Evolutionary conservation across 1,140 invertebrate species (phyloP).

Genomic region (Leptinotarsa defecta): DNA sequence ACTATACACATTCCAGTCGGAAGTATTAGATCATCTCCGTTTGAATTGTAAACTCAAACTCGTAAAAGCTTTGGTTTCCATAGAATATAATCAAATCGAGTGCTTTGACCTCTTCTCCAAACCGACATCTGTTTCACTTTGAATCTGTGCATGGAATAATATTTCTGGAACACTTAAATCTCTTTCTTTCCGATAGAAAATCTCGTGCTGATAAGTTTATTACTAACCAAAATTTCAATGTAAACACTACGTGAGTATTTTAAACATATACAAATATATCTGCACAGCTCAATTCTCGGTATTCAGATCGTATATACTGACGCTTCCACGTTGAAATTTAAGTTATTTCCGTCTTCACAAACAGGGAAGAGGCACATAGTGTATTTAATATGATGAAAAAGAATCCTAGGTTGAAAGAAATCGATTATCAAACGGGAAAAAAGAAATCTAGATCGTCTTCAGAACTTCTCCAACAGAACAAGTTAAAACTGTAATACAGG

Average conservation of each 20-base stretch:
- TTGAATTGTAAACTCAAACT: too few relatives aligned
- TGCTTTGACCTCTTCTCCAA: neutral
- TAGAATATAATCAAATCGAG: neutral
- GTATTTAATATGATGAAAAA: too few relatives aligned
- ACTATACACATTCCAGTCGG: too few relatives aligned
- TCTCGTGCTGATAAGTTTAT: neutral
- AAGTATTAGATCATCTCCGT: too few relatives aligned
- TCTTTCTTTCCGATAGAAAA: neutral
- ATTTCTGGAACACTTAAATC: neutral
- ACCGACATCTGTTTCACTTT: constrained; percentile 8
- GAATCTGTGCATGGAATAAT: neutral
- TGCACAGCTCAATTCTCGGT: neutral
- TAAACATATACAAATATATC: constrained; percentile 5
- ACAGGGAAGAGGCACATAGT: neutral
- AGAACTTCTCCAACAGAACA: too few relatives aligned
- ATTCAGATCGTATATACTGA: neutral
- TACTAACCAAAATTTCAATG: neutral
- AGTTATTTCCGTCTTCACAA: constrained; percentile 3
- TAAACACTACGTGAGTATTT: neutral
- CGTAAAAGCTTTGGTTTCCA: neutral
- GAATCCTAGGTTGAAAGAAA: too few relatives aligned
- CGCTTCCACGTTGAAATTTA: neutral
- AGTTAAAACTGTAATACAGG: too few relatives aligned
- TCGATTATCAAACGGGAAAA: too few relatives aligned
- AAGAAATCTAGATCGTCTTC: too few relatives aligned